These are phyloP conservation scores for Telenomus remus DNA, from an alignment of 1,140 invertebrate genomes.

Conservation along the genomic window DNA sequence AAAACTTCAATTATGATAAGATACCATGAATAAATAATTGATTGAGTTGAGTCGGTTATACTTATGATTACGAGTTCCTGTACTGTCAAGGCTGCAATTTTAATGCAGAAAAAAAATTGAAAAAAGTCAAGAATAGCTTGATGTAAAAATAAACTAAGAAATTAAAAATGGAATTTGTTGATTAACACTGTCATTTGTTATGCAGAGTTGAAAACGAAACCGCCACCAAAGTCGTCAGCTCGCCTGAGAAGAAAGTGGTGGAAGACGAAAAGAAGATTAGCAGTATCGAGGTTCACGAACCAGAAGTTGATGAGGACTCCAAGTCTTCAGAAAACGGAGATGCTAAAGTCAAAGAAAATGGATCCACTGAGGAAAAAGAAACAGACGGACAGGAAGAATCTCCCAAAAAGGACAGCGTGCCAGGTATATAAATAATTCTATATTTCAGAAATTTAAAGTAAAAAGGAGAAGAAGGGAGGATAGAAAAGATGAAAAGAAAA, in stretches of 20 bases:
- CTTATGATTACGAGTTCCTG: background rate
- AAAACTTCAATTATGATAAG: too few relatives aligned
- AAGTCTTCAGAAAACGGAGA: constrained; percentile 73
- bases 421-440: constrained; percentile 64
- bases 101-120: background rate
- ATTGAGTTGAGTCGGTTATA: background rate
- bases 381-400: constrained; percentile 77
- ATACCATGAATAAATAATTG: too few relatives aligned
- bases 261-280: constrained; percentile 68
- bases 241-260: constrained; percentile 76
- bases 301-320: constrained; percentile 70
- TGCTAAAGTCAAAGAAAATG: constrained; percentile 74
- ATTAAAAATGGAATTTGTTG: background rate
- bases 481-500: too few relatives aligned
- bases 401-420: constrained; percentile 78
- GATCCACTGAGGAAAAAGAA: constrained; percentile 73
- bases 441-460: background rate
- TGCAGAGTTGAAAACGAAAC: constrained; percentile 66
- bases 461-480: background rate
- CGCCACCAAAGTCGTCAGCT: constrained; percentile 77
- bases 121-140: background rate
- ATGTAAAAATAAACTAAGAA: background rate
- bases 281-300: constrained; percentile 58
- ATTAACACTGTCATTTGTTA: constrained; percentile 19
- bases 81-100: background rate